Base-by-base conservation (phyloP, 2,113 vertebrate species). In the Lepus europaeus region DNA sequence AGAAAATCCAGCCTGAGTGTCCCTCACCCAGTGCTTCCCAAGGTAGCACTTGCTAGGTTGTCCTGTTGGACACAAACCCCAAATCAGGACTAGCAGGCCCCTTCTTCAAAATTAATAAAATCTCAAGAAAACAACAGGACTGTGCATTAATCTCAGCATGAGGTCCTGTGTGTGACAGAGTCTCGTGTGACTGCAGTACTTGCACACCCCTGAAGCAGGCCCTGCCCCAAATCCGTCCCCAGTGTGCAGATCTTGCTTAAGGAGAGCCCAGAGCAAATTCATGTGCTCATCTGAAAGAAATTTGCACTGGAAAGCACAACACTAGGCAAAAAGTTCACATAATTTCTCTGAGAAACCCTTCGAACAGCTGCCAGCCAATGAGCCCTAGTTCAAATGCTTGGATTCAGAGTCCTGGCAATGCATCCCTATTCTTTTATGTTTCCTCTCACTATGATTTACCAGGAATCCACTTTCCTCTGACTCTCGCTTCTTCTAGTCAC, bases 201-300 rank as follows among this genome's bases (percentile, higher is more conserved):
- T 39, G 45, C 19, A 82, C 36, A n/a, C 9, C 36, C 61, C 39
- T 64, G 77, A 92, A 77, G 23, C 3, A 1, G 20, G 4, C 29
- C 22, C 36, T 84, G 25, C 33, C 22, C 27, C 51, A 78, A 80
- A 78, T 25, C 68, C 31, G 64, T 74, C 23, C 23, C 59, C 72
- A 69, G 69, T n/a, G 10, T 0, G 27, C 31, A 64, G 64, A 63
- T 31, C 3, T 1, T 0, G 0, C 53, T 87, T 22, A 74, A n/a
- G 77, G 78, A 79, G 79, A 88, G 5, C 83, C 49, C 74, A 87
- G n/a, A 93, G 59, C 45, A 90, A 95, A 97, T 69, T 59, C 49
- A 59, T 51, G 20, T 69, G 19, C 17, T 20, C 14, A 27, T 23
- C 39, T 45, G 17, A 73, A 91, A 39, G 45, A 39, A 77, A 92